phyloP scores from a whole-genome alignment of 2,888 invertebrate species.

The Drosophila koepferae region DNA sequence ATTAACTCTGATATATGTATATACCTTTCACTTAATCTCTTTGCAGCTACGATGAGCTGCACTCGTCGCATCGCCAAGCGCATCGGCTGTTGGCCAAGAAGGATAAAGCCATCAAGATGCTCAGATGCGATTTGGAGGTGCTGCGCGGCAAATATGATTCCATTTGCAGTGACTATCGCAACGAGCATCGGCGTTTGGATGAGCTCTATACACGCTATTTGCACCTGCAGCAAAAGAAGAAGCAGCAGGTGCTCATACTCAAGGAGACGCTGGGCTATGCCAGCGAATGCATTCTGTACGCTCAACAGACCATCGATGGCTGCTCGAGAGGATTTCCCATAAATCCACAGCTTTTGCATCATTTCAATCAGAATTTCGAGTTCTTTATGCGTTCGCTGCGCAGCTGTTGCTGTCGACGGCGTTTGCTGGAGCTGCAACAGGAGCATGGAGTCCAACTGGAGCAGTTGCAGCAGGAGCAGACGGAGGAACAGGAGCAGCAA shows the following conservation, averaged over 20 bases:
- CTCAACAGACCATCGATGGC: conserved; percentile 60
- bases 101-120: conserved; percentile 68
- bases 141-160: conserved; percentile 75
- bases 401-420: conserved; percentile 54
- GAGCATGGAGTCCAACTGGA: conserved; percentile 11
- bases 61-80: conserved; percentile 75
- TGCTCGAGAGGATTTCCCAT: conserved; percentile 29
- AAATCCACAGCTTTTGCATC: conserved; percentile 28
- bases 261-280: conserved; percentile 74
- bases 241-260: conserved; percentile 73
- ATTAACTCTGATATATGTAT: not conserved
- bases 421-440: conserved; percentile 31
- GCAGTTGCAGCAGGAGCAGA: not conserved
- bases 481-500: not conserved
- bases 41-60: conserved; percentile 80
- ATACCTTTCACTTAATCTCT: not conserved
- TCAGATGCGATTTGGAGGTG: conserved; percentile 73
- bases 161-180: conserved; percentile 71
- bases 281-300: conserved; percentile 72
- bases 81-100: conserved; percentile 79
- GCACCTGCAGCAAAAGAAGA: conserved; percentile 75
- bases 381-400: conserved; percentile 67
- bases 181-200: conserved; percentile 72
- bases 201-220: conserved; percentile 74
- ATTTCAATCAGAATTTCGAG: conserved; percentile 72